Base-by-base conservation (phyloP, 1,140 invertebrate species). In the silkworm (Bombyx mori) region DNA sequence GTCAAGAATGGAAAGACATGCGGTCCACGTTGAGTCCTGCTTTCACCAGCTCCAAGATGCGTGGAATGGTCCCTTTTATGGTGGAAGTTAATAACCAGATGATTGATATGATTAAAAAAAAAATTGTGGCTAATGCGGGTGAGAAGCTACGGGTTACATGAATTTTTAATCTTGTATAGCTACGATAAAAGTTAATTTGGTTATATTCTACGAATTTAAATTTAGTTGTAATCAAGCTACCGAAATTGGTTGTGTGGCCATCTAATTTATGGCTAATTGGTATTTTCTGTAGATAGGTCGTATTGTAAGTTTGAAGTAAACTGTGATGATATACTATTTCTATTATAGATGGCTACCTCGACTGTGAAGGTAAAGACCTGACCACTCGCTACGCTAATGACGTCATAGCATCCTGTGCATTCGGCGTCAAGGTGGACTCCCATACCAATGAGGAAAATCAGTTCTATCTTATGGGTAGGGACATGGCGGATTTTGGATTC, bases 1-100 rank as follows among this genome's bases (percentile, higher is more conserved):
- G 89, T 57, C 69, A 90, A 51, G 85, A 89, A 67, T 91, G 90
- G 91, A 88, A 87, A 48, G 87, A 50, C 12, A 50, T 50, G 48
- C 8, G 9, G 9, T 50, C 48, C 8, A 50, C 48, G 10, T 26
- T 50, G 10, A 50, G 88, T 46, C 91, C 91, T 2, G 85, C 89
- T 0, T 91, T 91, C 61, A 92, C 91, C 1, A 82, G 88, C 2
- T 87, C 86, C 45, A 91, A 91, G 72, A 90, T 91, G 78, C 77
- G 82, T 8, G 64, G 71, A 12, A 82, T 82, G 79, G 63, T 82
- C 0, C 79, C 77, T 0, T 78, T 82, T 49, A 82, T 82, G 71
- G 68, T 73, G 43, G 79, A 82, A 60, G 70, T 76, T 7, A 73
- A 76, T 1, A 57, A 71, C 0, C 70, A 77, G 26, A 76, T 71